Evolutionary conservation across 2,888 invertebrate genomes (phyloP).

Genomic region (Neuroscelio doddi): DNA sequence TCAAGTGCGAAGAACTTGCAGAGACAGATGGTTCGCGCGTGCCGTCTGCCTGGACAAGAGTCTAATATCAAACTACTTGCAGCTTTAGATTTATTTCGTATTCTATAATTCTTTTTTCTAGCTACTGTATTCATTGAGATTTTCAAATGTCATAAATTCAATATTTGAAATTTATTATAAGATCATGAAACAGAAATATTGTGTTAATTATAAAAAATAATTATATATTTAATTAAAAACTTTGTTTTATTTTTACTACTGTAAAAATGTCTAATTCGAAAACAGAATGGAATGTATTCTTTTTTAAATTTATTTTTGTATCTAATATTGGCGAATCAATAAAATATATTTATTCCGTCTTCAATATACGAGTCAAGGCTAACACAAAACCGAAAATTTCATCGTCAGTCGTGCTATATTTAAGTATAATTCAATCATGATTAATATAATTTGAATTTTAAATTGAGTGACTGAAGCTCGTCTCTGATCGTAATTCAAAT

Average conservation of each 20-base stretch:
- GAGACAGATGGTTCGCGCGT: constrained; percentile 32
- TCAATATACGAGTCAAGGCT: background rate
- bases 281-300: too few relatives aligned
- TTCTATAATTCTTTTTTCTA: constrained; percentile 6
- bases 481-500: too few relatives aligned
- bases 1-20: constrained; percentile 26
- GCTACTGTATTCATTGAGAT: background rate
- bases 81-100: constrained; percentile 12
- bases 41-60: constrained; percentile 27
- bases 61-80: constrained; percentile 12
- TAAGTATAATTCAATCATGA: constrained; percentile 4
- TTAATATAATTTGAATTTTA: constrained; percentile 14
- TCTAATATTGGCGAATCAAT: background rate
- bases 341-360: background rate
- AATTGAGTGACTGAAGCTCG: too few relatives aligned
- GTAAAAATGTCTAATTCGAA: too few relatives aligned
- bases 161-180: background rate
- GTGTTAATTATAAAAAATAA: too few relatives aligned
- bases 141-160: background rate
- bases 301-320: too few relatives aligned
- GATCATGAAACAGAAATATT: background rate
- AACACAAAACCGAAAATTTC: background rate
- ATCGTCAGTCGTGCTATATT: constrained; percentile 1
- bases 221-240: too few relatives aligned
- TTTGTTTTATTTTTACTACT: too few relatives aligned